These are phyloP conservation scores for Palloptera scutellata DNA, from an alignment of 2,888 invertebrate genomes.

Conservation along the genomic window DNA sequence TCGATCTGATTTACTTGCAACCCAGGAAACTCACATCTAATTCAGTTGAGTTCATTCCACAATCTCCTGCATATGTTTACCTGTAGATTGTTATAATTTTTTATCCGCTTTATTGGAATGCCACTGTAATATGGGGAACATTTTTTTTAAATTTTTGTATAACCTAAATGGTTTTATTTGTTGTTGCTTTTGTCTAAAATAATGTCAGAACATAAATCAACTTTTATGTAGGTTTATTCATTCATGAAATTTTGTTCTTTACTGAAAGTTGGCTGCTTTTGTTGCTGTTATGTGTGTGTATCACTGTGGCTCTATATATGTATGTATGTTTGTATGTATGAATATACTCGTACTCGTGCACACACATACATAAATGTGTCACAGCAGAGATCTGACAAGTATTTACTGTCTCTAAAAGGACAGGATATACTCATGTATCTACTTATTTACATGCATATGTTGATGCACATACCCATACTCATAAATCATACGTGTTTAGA, in stretches of 20 bases:
- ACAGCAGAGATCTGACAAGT: background rate
- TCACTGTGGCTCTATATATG: background rate
- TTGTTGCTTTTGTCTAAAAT: background rate
- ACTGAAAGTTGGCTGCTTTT: background rate
- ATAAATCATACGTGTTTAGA: too few relatives aligned
- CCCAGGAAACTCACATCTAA: too few relatives aligned
- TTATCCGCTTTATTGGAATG: too few relatives aligned
- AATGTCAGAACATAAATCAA: slow-evolving; percentile 40
- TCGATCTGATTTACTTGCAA: too few relatives aligned
- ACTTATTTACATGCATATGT: slow-evolving; percentile 1
- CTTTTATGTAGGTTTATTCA: slow-evolving; percentile 37
- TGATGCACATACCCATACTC: background rate
- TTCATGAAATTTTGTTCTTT: slow-evolving; percentile 4
- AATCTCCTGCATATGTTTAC: too few relatives aligned
- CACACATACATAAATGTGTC: background rate
- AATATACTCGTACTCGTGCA: too few relatives aligned
- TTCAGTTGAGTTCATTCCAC: too few relatives aligned
- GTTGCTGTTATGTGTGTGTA: background rate
- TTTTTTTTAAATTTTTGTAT: too few relatives aligned
- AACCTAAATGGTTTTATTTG: slow-evolving; percentile 3
- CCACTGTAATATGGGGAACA: too few relatives aligned
- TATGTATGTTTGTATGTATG: background rate
- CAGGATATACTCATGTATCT: background rate
- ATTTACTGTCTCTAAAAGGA: background rate
- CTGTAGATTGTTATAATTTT: too few relatives aligned